A percentile compares a stretch with the other conserved stretches of the same genome.
Evolutionary conservation across 2,888 invertebrate species (phyloP).

Genomic region (Rhaphigaster nebulosa): DNA sequence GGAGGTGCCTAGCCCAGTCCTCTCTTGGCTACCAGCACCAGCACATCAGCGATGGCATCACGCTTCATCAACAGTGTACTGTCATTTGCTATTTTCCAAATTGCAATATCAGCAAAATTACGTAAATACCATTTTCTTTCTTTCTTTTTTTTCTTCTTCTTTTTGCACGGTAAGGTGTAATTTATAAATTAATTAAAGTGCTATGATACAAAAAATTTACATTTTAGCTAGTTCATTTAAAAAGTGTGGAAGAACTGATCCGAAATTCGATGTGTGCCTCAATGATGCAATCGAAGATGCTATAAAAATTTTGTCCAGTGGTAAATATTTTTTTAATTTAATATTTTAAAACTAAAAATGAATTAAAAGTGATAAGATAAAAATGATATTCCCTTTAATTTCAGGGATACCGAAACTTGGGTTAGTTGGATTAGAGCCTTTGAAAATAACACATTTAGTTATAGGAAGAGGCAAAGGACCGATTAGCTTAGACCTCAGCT

Average conservation of each 20-base stretch:
- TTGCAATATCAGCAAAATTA: slow-evolving; percentile 37
- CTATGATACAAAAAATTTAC: background rate
- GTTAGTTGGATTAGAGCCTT: slow-evolving; percentile 61
- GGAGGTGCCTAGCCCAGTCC: slow-evolving; percentile 41
- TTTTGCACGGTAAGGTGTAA: background rate
- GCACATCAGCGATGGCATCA: background rate
- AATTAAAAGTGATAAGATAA: slow-evolving; percentile 37
- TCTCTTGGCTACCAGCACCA: background rate
- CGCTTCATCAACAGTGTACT: background rate
- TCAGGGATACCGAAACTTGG: slow-evolving; percentile 61
- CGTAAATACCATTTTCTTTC: slow-evolving; percentile 48
- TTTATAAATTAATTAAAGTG: background rate
- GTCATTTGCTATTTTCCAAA: slow-evolving; percentile 8
- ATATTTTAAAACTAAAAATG: slow-evolving; percentile 9
- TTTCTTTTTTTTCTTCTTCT: background rate
- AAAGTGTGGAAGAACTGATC: slow-evolving; percentile 60
- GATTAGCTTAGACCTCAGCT: slow-evolving; percentile 61
- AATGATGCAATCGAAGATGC: slow-evolving; percentile 60
- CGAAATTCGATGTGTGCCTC: slow-evolving; percentile 61
- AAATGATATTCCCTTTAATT: background rate
- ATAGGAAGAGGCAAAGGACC: slow-evolving; percentile 62
- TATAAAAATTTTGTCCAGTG: slow-evolving; percentile 58
- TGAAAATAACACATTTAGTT: slow-evolving; percentile 60
- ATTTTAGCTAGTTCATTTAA: slow-evolving; percentile 61
- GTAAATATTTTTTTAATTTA: slow-evolving; percentile 35